Percentiles rank a stretch among this genome's conserved stretches.
Evolutionary conservation across 2,113 vertebrate species (phyloP).

Genomic region (Microcebus jonahi): DNA sequence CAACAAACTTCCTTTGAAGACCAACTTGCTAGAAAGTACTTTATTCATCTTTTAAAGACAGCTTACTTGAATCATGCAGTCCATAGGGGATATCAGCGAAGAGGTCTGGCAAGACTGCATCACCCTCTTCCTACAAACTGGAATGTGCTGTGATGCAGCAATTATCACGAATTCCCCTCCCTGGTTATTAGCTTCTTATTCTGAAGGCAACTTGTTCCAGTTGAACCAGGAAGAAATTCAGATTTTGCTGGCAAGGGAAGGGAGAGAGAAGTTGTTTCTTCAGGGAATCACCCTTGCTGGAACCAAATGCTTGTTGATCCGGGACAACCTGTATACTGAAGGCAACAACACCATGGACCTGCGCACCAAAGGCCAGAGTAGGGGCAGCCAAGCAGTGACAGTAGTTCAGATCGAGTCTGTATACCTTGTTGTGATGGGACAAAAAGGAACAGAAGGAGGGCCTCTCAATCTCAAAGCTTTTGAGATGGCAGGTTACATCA

Average conservation of each 20-base stretch:
- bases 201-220: slow-evolving; percentile 56
- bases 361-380: slow-evolving; percentile 69
- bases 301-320: slow-evolving; percentile 75
- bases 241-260: slow-evolving; percentile 60
- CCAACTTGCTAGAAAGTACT: background rate
- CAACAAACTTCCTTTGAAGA: slow-evolving; percentile 3
- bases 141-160: slow-evolving; percentile 53
- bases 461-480: slow-evolving; percentile 77
- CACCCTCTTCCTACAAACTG: slow-evolving; percentile 27
- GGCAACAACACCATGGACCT: slow-evolving; percentile 77
- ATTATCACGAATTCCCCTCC: slow-evolving; percentile 59
- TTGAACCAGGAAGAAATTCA: slow-evolving; percentile 71
- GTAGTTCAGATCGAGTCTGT: slow-evolving; percentile 63
- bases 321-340: slow-evolving; percentile 60
- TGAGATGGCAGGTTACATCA: slow-evolving; percentile 65
- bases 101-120: slow-evolving; percentile 63
- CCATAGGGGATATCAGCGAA: background rate
- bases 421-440: slow-evolving; percentile 74
- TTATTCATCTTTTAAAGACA: background rate
- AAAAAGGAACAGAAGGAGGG: slow-evolving; percentile 72
- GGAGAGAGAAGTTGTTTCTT: slow-evolving; percentile 64
- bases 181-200: slow-evolving; percentile 62
- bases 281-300: slow-evolving; percentile 74
- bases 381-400: slow-evolving; percentile 58
- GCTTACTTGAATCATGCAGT: slow-evolving; percentile 42